Evolutionary conservation across 2,888 invertebrate species (phyloP).

Genomic region (Leptogaster cylindrica): DNA sequence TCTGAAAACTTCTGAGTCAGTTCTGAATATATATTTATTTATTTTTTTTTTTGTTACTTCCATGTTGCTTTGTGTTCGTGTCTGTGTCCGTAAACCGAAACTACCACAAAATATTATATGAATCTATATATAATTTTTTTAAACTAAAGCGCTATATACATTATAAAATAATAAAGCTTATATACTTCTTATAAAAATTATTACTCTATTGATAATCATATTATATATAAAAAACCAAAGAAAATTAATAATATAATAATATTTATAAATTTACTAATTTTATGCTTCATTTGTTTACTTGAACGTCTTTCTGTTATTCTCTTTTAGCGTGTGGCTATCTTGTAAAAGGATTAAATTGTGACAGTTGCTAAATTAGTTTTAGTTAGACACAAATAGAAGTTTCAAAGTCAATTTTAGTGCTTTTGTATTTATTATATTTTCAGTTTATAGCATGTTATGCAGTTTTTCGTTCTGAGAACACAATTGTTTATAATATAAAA

Average conservation of each 20-base stretch:
- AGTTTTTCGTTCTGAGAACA: neutral
- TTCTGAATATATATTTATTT: neutral
- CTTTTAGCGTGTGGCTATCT: conserved; percentile 39
- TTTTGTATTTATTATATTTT: neutral
- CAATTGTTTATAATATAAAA: too few species aligned
- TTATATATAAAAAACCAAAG: too few species aligned
- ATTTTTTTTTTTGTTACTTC: conserved; percentile 22
- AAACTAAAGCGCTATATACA: conserved; percentile 24
- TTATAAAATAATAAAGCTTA: conserved; percentile 28
- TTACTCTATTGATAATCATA: conserved; percentile 28
- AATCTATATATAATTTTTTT: conserved; percentile 4
- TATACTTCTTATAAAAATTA: conserved; percentile 18
- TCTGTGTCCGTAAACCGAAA: conserved; percentile 29
- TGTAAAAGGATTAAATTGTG: conserved; percentile 40
- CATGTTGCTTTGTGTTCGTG: conserved; percentile 31
- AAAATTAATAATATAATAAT: conserved; percentile 21
- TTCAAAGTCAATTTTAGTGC: conserved; percentile 13
- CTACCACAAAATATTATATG: conserved; percentile 23
- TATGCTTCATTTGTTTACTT: conserved; percentile 43
- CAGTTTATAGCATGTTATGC: conserved; percentile 8
- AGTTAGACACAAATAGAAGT: conserved; percentile 12
- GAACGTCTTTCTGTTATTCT: conserved; percentile 37
- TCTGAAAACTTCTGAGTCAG: neutral
- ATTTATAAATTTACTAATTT: conserved; percentile 34
- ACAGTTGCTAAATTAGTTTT: conserved; percentile 17